phyloP scores from a whole-genome alignment of 2,113 vertebrate genomes.

The Tylochromis polylepis region DNA sequence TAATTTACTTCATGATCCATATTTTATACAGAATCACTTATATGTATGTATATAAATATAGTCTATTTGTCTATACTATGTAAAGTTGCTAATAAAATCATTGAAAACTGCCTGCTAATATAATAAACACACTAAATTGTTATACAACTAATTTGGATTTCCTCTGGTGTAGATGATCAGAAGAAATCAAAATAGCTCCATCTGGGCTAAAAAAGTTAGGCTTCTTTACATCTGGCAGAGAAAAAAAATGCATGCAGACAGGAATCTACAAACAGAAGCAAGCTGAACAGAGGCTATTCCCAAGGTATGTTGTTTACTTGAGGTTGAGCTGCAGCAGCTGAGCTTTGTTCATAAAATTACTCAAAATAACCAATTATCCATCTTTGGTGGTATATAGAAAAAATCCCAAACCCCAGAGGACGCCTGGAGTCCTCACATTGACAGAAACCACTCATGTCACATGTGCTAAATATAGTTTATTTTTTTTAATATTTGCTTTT shows the following conservation, averaged over 20 bases:
- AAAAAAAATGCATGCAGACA: conserved; percentile 41
- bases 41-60: neutral
- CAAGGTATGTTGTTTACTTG: conserved; percentile 70
- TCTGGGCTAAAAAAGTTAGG: conserved; percentile 32
- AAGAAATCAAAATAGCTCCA: conserved; percentile 49
- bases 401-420: conserved; percentile 60
- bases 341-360: conserved; percentile 74
- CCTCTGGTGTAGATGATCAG: conserved; percentile 23
- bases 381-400: conserved; percentile 67
- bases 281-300: conserved; percentile 65
- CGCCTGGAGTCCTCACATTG: conserved; percentile 62
- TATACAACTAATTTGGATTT: neutral
- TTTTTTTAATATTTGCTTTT: conserved; percentile 16
- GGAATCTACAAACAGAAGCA: conserved; percentile 44
- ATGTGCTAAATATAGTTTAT: conserved; percentile 60
- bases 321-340: conserved; percentile 71
- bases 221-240: conserved; percentile 54
- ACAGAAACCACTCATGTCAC: conserved; percentile 64
- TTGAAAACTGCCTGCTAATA: neutral
- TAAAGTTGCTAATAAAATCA: neutral
- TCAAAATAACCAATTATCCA: conserved; percentile 79
- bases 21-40: neutral
- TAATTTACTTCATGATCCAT: neutral
- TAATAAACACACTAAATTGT: neutral
- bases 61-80: neutral